Evolutionary conservation across 2,888 invertebrate genomes (phyloP).

Genomic region (Leucoptera coffeella): DNA sequence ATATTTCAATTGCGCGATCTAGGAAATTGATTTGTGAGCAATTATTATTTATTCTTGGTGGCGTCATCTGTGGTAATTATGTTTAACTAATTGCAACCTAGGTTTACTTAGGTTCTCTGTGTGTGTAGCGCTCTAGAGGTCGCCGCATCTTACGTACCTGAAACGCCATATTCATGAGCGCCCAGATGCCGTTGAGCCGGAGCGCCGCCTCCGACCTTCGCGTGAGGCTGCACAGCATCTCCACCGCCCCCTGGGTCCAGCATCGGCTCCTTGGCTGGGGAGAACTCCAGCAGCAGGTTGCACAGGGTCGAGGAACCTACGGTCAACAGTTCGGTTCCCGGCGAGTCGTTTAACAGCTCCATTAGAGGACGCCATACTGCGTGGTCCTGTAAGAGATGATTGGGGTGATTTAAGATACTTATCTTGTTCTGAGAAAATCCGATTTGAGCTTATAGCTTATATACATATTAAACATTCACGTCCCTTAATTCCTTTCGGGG

Average conservation of each 20-base stretch:
- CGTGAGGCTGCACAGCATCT: conserved; percentile 76
- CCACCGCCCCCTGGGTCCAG: conserved; percentile 84
- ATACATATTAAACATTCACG: too few relatives aligned
- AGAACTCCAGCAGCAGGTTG: conserved; percentile 88
- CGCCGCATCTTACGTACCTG: conserved; percentile 19
- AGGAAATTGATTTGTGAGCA: too few relatives aligned
- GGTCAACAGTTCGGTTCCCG: conserved; percentile 67
- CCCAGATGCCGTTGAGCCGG: conserved; percentile 89
- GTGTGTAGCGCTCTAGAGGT: too few relatives aligned
- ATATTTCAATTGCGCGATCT: too few relatives aligned
- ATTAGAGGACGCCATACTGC: conserved; percentile 90
- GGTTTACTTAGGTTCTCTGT: too few relatives aligned
- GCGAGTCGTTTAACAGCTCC: conserved; percentile 61
- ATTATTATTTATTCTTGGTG: too few relatives aligned
- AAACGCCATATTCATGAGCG: conserved; percentile 65
- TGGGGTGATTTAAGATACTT: neutral
- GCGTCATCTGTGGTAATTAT: too few relatives aligned
- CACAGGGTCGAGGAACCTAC: conserved; percentile 89
- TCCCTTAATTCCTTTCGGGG: too few relatives aligned
- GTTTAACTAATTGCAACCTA: too few relatives aligned
- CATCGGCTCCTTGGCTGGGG: conserved; percentile 91
- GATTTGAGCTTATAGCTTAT: too few relatives aligned
- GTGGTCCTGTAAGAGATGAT: conserved; percentile 57
- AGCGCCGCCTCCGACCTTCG: conserved; percentile 74
- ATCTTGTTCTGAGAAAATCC: too few relatives aligned